phyloP scores from a whole-genome alignment of 2,888 invertebrate species.

The Hetaerina titia region DNA sequence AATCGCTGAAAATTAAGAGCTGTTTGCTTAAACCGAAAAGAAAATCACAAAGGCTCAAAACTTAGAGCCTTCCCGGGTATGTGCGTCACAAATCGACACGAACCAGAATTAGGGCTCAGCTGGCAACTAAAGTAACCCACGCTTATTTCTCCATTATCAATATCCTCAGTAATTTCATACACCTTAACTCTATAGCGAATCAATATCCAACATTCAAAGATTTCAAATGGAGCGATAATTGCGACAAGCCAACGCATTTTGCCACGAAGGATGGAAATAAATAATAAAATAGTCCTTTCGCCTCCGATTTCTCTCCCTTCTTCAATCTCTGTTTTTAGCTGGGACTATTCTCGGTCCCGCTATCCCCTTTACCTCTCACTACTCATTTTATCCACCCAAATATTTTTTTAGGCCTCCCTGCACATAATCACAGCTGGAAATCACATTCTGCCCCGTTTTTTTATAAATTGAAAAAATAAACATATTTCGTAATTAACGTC shows the following conservation, averaged over 20 bases:
- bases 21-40: background rate
- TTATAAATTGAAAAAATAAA: background rate
- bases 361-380: background rate
- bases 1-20: background rate
- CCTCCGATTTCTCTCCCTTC: background rate
- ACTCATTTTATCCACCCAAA: too few species aligned
- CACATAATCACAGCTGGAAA: background rate
- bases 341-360: background rate
- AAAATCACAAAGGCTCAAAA: background rate
- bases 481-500: conserved; percentile 39
- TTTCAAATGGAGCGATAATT: conserved; percentile 38
- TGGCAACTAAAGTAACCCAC: background rate
- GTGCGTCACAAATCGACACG: background rate
- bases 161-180: background rate
- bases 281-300: background rate
- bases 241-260: conserved; percentile 3
- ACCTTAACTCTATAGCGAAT: background rate
- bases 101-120: background rate
- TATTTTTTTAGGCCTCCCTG: too few species aligned
- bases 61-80: background rate
- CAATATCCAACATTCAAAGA: background rate
- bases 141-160: background rate
- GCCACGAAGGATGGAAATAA: background rate
- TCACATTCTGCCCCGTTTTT: background rate
- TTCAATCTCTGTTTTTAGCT: background rate